These are phyloP conservation scores for Rutpela maculata DNA, from an alignment of 2,888 invertebrate species.

Conservation along the genomic window DNA sequence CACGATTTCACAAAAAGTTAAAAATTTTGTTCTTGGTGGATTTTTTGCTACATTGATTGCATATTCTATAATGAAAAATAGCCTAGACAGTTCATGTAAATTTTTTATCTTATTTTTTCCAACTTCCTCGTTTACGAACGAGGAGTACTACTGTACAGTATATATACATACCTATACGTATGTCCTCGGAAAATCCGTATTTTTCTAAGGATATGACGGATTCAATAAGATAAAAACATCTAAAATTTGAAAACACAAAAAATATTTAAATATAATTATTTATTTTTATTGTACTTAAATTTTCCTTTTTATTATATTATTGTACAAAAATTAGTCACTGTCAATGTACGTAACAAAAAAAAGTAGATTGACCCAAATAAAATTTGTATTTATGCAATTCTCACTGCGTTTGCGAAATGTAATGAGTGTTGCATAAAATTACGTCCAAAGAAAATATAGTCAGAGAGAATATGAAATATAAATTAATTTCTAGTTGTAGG, in stretches of 20 bases:
- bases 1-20: too few species aligned
- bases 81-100: background rate
- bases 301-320: background rate
- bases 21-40: too few species aligned
- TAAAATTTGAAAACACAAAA: background rate
- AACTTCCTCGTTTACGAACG: background rate
- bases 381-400: conserved; percentile 24
- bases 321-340: background rate
- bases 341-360: background rate
- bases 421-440: conserved; percentile 24
- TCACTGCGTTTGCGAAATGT: background rate
- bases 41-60: too few species aligned
- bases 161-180: too few species aligned
- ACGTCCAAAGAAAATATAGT: conserved; percentile 26
- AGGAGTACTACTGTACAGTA: too few species aligned
- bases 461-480: conserved; percentile 1
- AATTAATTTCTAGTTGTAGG: background rate
- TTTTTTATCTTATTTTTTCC: background rate
- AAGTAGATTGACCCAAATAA: background rate
- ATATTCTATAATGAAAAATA: background rate
- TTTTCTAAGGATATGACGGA: background rate
- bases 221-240: background rate
- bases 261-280: background rate
- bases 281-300: background rate
- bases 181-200: background rate